phyloP scores from a whole-genome alignment of 1,140 invertebrate species.

The Bilobella aurantiaca region DNA sequence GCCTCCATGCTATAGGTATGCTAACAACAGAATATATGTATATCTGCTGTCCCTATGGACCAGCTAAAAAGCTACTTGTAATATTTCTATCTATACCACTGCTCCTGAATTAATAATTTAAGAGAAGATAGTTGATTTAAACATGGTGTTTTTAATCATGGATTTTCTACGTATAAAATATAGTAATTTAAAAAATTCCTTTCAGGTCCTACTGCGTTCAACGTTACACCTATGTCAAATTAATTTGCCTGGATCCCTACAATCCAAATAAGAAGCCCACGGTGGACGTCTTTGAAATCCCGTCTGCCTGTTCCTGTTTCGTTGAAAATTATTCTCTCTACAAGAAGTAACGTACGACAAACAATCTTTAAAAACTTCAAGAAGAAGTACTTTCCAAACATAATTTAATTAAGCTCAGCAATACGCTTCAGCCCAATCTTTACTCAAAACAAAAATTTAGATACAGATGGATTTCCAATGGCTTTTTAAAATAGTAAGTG shows the following conservation, averaged over 20 bases:
- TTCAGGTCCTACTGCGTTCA: constrained; percentile 39
- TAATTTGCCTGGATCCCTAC: constrained; percentile 41
- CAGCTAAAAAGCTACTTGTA: too few relatives aligned
- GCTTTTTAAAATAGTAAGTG: too few relatives aligned
- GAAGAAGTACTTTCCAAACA: too few relatives aligned
- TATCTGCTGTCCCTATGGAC: too few relatives aligned
- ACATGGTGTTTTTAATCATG: too few relatives aligned
- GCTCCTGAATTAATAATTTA: too few relatives aligned
- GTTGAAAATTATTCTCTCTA: constrained; percentile 39
- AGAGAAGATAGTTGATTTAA: too few relatives aligned
- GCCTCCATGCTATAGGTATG: constrained; percentile 40
- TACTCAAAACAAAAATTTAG: not conserved
- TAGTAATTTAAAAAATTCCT: not conserved
- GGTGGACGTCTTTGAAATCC: constrained; percentile 42
- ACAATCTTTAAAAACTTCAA: too few relatives aligned
- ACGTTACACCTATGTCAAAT: constrained; percentile 39
- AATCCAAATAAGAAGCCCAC: constrained; percentile 38
- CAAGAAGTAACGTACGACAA: constrained; percentile 16
- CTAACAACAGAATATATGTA: too few relatives aligned
- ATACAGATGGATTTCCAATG: too few relatives aligned
- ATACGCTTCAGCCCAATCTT: not conserved
- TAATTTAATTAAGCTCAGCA: not conserved
- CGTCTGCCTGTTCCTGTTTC: constrained; percentile 42
- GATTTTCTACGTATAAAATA: too few relatives aligned
- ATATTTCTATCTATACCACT: too few relatives aligned